These are phyloP conservation scores for Carterocephalus palaemon DNA, from an alignment of 2,888 invertebrate species.

Conservation along the genomic window DNA sequence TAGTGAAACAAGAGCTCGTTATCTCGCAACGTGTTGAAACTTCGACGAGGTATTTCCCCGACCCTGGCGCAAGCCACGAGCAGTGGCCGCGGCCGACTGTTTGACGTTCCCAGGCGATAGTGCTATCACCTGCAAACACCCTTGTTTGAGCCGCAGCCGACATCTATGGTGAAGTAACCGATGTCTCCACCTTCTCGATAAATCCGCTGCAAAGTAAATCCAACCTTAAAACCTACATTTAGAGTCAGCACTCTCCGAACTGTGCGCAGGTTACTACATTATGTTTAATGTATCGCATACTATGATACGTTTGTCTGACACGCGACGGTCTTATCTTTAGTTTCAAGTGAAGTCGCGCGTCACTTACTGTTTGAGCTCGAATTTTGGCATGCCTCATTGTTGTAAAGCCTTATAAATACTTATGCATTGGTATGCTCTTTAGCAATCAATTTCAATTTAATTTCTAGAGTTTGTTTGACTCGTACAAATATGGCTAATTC, in stretches of 20 bases:
- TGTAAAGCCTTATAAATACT: not conserved
- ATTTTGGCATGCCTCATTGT: constrained; percentile 55
- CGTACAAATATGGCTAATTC: too few species aligned
- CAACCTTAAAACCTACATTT: constrained; percentile 19
- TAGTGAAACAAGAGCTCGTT: constrained; percentile 23
- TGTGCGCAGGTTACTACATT: constrained; percentile 21
- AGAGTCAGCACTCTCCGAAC: constrained; percentile 5
- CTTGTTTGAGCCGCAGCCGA: constrained; percentile 71
- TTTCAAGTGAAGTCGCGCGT: constrained; percentile 71
- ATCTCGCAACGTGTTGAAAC: constrained; percentile 27
- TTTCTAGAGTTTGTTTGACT: too few species aligned
- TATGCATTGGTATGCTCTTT: not conserved
- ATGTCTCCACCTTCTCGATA: constrained; percentile 1
- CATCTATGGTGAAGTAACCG: constrained; percentile 30
- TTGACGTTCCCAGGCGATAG: constrained; percentile 77
- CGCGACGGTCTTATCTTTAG: constrained; percentile 66
- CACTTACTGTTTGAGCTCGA: constrained; percentile 60
- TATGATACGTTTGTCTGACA: constrained; percentile 47
- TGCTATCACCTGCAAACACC: constrained; percentile 75
- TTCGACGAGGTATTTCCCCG: constrained; percentile 41
- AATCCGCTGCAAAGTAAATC: constrained; percentile 19
- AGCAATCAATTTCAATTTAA: too few species aligned
- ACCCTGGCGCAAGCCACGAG: constrained; percentile 54
- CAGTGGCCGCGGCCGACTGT: constrained; percentile 70
- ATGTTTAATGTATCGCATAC: constrained; percentile 33